phyloP scores from a whole-genome alignment of 2,113 vertebrate species.

The Promerops cafer region DNA sequence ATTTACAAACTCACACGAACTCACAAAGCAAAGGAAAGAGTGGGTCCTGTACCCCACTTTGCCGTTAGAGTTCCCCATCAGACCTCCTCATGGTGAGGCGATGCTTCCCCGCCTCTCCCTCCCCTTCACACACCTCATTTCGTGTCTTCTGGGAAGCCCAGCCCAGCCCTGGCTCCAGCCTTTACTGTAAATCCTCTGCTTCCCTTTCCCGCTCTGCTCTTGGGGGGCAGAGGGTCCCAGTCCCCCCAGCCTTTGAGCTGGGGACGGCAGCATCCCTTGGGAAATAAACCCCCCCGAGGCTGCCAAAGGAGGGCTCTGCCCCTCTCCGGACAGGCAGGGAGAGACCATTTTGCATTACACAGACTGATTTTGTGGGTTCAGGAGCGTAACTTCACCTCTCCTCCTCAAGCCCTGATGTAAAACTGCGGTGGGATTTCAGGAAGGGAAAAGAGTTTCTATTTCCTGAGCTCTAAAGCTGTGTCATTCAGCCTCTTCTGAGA shows the following conservation, averaged over 20 bases:
- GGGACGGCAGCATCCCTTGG: not conserved
- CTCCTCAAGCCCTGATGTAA: not conserved
- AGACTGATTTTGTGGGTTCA: not conserved
- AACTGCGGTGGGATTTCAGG: not conserved
- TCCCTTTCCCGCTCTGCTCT: not conserved
- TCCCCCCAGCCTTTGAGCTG: accelerated
- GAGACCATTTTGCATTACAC: not conserved
- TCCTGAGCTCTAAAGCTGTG: not conserved
- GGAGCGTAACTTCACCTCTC: not conserved
- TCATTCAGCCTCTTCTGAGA: not conserved
- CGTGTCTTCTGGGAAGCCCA: constrained; percentile 39
- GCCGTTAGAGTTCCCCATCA: not conserved
- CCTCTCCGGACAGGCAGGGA: accelerated
- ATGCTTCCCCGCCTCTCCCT: not conserved
- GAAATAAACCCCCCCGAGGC: not conserved
- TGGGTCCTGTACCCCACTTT: not conserved
- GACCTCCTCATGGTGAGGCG: not conserved
- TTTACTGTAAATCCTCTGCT: not conserved
- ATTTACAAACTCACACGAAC: not conserved
- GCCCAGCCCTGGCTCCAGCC: not conserved
- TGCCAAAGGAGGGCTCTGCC: not conserved
- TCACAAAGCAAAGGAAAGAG: not conserved
- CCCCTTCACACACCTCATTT: not conserved
- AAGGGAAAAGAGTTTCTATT: not conserved
- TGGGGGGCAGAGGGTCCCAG: not conserved